Evolutionary conservation across 1,140 invertebrate species (phyloP).

Genomic region (Phortica variegata): DNA sequence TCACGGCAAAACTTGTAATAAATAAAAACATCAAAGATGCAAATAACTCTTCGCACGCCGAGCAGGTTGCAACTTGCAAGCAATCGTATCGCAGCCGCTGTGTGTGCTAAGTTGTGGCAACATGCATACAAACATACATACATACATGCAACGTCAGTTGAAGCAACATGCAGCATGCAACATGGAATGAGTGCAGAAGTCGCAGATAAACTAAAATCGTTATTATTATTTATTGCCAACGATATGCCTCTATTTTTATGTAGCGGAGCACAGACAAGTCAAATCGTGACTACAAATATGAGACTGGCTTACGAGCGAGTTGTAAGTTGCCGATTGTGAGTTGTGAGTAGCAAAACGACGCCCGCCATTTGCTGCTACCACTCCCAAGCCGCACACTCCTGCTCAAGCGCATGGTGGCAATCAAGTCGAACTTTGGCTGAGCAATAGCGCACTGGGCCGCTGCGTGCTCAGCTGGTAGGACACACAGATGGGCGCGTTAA

Average conservation of each 20-base stretch:
- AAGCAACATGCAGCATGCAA: neutral
- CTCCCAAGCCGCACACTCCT: slow-evolving; percentile 28
- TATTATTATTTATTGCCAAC: slow-evolving; percentile 54
- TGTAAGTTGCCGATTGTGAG: slow-evolving; percentile 12
- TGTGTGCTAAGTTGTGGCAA: too few species aligned
- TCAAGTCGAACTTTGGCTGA: too few species aligned
- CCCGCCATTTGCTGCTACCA: slow-evolving; percentile 42
- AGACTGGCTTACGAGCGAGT: slow-evolving; percentile 29
- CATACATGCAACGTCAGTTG: too few species aligned
- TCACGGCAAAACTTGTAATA: slow-evolving; percentile 33
- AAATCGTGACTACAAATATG: slow-evolving; percentile 37
- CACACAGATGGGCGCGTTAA: too few species aligned
- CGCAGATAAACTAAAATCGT: slow-evolving; percentile 48
- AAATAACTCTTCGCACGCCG: too few species aligned
- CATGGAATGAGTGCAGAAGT: neutral
- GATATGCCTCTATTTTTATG: slow-evolving; percentile 55
- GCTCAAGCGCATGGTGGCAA: slow-evolving; percentile 12
- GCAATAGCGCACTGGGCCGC: too few species aligned
- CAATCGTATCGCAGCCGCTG: too few species aligned
- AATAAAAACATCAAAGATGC: slow-evolving; percentile 23
- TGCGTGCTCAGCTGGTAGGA: too few species aligned
- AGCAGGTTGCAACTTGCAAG: too few species aligned
- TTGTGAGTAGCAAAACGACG: slow-evolving; percentile 28
- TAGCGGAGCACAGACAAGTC: too few species aligned
- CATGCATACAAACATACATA: too few species aligned